phyloP scores from a whole-genome alignment of 2,113 vertebrate species.

The Mesoclemmys tuberculata region DNA sequence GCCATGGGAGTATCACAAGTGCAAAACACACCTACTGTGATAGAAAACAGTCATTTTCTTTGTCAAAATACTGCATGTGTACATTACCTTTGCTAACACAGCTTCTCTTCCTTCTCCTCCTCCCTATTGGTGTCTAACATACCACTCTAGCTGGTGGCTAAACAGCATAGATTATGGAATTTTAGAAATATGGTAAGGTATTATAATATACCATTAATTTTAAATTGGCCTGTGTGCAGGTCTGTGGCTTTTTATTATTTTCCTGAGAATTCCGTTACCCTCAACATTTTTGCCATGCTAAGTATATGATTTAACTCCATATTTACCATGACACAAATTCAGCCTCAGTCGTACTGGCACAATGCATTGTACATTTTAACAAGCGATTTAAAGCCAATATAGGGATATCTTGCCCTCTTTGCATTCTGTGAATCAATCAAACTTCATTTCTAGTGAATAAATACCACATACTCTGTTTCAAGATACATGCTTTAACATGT shows the following conservation, averaged over 20 bases:
- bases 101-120: not conserved
- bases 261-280: constrained; percentile 27
- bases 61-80: constrained; percentile 27
- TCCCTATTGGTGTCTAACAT: not conserved
- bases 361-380: constrained; percentile 41
- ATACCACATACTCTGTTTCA: constrained; percentile 7
- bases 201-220: constrained; percentile 28
- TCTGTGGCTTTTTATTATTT: constrained; percentile 34
- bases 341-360: constrained; percentile 11
- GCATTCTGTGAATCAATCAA: constrained; percentile 26
- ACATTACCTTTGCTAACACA: constrained; percentile 8
- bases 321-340: not conserved
- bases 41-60: not conserved
- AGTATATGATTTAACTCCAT: constrained; percentile 19
- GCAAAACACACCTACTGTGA: not conserved
- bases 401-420: constrained; percentile 23
- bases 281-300: constrained; percentile 50
- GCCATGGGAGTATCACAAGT: not conserved
- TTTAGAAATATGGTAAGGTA: constrained; percentile 18
- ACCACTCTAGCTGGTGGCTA: not conserved
- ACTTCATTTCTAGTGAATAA: not conserved
- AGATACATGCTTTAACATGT: not conserved
- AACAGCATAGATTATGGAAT: not conserved
- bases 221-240: constrained; percentile 29
- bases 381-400: constrained; percentile 45